phyloP scores from a whole-genome alignment of 2,797 vertebrate species.

The Catamblyrhynchus diadema region DNA sequence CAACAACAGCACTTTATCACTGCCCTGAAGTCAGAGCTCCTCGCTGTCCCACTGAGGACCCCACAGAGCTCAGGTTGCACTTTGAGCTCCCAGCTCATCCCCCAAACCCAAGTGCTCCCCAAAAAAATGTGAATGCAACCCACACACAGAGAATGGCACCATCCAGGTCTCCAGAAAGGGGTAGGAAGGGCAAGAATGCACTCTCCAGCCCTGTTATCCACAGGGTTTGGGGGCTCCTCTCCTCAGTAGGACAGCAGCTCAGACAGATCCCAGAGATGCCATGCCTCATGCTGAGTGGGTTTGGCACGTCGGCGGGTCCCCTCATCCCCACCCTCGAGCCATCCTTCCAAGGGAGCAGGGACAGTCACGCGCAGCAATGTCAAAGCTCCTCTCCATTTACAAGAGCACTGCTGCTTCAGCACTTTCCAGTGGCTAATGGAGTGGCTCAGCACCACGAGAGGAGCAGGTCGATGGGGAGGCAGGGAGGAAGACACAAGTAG shows the following conservation, averaged over 20 bases:
- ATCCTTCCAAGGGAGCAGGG: background rate
- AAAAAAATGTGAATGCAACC: background rate
- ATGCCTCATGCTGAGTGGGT: background rate
- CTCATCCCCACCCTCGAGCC: background rate
- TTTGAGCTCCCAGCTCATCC: background rate
- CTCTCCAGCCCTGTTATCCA: background rate
- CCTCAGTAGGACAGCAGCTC: background rate
- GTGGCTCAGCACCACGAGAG: background rate
- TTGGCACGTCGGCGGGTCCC: accelerated
- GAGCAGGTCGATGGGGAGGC: background rate
- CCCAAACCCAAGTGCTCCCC: background rate
- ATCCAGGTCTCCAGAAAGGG: background rate
- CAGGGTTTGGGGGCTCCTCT: background rate
- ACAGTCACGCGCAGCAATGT: background rate
- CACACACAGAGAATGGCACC: accelerated
- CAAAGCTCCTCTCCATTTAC: conserved; percentile 49
- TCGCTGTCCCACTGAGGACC: background rate
- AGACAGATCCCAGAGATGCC: background rate
- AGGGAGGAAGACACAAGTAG: accelerated
- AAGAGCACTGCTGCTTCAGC: conserved; percentile 43
- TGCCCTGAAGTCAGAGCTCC: background rate
- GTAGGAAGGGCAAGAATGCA: background rate
- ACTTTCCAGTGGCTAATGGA: conserved; percentile 28
- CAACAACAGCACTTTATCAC: background rate
- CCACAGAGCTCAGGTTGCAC: background rate